These are phyloP conservation scores for Falcunculus frontatus DNA, from an alignment of 2,113 vertebrate genomes.

Conservation along the genomic window DNA sequence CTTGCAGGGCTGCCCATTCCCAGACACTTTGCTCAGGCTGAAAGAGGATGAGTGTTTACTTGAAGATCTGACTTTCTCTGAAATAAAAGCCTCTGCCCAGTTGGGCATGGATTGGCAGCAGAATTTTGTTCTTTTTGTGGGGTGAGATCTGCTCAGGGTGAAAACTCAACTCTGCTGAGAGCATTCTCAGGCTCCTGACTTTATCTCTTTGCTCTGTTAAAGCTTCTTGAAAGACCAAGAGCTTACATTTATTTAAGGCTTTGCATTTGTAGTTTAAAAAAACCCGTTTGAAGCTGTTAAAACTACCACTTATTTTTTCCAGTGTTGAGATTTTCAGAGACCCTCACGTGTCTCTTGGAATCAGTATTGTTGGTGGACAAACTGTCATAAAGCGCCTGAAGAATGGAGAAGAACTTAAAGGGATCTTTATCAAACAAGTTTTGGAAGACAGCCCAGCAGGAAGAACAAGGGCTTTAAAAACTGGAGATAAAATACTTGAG, in stretches of 20 bases:
- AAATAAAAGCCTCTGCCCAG: neutral
- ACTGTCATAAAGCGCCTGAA: conserved; percentile 91
- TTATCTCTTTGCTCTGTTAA: neutral
- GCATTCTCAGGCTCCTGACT: neutral
- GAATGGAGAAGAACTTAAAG: conserved; percentile 96
- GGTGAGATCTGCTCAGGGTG: neutral
- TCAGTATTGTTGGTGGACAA: conserved; percentile 96
- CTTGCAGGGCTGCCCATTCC: neutral
- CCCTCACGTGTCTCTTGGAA: conserved; percentile 84
- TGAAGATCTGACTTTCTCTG: neutral
- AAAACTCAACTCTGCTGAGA: neutral
- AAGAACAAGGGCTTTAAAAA: conserved; percentile 83
- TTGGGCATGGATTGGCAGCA: neutral
- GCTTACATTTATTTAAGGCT: neutral
- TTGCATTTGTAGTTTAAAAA: neutral
- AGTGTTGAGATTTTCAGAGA: conserved; percentile 91
- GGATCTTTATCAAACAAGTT: conserved; percentile 98
- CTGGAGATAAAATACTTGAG: conserved; percentile 98
- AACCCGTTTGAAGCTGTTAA: conserved; percentile 9
- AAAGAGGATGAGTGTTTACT: neutral
- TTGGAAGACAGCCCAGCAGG: conserved; percentile 88
- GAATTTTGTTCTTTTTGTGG: neutral
- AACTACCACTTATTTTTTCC: neutral
- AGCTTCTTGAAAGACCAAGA: conserved; percentile 12
- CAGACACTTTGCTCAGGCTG: neutral